phyloP scores from a whole-genome alignment of 1,140 invertebrate genomes.

The Cepaea nemoralis region DNA sequence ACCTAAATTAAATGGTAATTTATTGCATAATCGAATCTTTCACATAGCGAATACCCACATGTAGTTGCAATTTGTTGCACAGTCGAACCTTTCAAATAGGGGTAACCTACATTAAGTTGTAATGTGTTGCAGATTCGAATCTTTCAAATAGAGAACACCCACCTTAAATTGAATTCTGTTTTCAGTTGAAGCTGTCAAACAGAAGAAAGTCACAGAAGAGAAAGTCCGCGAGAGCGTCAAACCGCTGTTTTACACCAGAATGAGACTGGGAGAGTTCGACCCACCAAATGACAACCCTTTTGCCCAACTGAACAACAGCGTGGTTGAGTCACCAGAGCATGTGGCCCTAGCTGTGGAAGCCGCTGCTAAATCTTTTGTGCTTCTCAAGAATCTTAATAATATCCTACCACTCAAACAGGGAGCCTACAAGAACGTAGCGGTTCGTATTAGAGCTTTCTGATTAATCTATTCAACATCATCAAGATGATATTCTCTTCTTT shows the following conservation, averaged over 20 bases:
- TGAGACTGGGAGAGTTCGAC: constrained; percentile 69
- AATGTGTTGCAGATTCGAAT: too few relatives aligned
- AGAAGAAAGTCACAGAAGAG: constrained; percentile 49
- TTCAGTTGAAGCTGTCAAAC: constrained; percentile 54
- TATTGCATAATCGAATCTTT: too few relatives aligned
- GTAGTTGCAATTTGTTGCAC: too few relatives aligned
- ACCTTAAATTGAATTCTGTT: too few relatives aligned
- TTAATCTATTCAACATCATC: too few relatives aligned
- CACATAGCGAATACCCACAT: too few relatives aligned
- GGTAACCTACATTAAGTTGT: too few relatives aligned
- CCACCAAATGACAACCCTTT: constrained; percentile 66
- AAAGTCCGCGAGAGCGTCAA: constrained; percentile 56
- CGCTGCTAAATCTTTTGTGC: constrained; percentile 63
- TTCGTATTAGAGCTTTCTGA: neutral
- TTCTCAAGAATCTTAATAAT: constrained; percentile 62
- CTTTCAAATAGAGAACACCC: too few relatives aligned
- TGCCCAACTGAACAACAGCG: constrained; percentile 45
- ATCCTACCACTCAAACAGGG: constrained; percentile 35
- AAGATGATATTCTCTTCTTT: too few relatives aligned
- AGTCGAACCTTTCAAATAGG: too few relatives aligned
- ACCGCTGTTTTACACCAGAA: constrained; percentile 68
- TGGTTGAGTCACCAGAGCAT: constrained; percentile 61
- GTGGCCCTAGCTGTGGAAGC: constrained; percentile 51
- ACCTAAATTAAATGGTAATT: too few relatives aligned
- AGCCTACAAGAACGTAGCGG: constrained; percentile 12